These are phyloP conservation scores for Blomia tropicalis DNA, from an alignment of 2,888 invertebrate genomes.

Conservation along the genomic window DNA sequence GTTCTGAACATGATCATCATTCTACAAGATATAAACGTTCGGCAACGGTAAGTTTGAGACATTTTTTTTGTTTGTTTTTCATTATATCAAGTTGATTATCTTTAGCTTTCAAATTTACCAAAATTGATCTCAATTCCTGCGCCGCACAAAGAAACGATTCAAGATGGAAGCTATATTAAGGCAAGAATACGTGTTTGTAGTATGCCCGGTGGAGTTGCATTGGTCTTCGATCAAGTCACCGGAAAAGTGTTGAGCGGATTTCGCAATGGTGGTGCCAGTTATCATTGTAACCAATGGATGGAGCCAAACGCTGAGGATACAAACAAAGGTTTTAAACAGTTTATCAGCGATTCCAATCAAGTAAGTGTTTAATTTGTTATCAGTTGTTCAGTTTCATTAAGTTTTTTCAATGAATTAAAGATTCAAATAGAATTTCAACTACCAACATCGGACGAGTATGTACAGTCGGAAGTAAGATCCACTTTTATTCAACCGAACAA, in stretches of 20 bases:
- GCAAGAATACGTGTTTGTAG: neutral
- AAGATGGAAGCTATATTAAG: slow-evolving; percentile 5
- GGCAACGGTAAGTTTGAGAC: neutral
- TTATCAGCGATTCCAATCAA: neutral
- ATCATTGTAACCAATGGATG: neutral
- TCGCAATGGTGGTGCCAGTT: neutral
- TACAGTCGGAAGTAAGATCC: neutral
- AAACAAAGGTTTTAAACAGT: neutral
- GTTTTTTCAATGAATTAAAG: neutral
- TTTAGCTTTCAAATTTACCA: too few relatives aligned
- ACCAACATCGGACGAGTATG: neutral
- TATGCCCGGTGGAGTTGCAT: neutral
- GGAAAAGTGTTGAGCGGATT: neutral
- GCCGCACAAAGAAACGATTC: neutral
- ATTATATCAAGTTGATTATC: too few relatives aligned
- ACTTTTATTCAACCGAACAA: neutral
- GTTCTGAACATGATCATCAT: neutral
- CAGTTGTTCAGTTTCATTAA: neutral
- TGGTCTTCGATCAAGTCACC: neutral
- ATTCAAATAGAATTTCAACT: neutral
- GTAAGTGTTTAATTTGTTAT: neutral
- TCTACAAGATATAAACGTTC: too few relatives aligned
- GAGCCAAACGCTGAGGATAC: neutral
- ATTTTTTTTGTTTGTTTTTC: neutral
- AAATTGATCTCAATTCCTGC: neutral